These are phyloP conservation scores for Cyrtonyx montezumae DNA, from an alignment of 2,113 vertebrate species.

Conservation along the genomic window DNA sequence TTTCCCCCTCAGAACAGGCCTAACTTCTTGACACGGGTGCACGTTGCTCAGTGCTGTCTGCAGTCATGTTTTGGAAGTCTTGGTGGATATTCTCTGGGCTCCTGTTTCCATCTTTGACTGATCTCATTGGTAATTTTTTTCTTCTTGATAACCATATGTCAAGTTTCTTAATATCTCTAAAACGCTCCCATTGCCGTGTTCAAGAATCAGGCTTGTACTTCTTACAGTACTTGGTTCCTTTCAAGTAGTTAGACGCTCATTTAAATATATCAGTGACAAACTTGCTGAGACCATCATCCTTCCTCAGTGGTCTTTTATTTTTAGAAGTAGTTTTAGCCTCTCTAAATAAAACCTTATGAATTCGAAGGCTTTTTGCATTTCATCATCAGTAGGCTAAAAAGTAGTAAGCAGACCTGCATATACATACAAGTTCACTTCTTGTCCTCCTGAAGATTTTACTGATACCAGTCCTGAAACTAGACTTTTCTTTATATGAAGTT, in stretches of 20 bases:
- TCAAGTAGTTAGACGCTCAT: fast-evolving
- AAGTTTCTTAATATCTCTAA: neutral
- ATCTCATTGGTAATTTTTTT: fast-evolving
- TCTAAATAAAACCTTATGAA: neutral
- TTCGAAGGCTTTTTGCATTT: neutral
- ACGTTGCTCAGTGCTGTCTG: neutral
- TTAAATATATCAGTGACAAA: fast-evolving
- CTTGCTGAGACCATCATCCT: neutral
- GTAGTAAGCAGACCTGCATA: neutral
- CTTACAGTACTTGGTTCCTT: neutral
- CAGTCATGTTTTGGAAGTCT: neutral
- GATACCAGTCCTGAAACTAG: neutral
- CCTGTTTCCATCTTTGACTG: neutral
- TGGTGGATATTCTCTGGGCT: neutral
- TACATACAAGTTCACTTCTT: neutral
- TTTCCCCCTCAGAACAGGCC: fast-evolving
- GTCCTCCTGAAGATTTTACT: neutral
- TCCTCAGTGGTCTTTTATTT: neutral
- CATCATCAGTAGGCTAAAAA: neutral
- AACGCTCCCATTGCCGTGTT: neutral
- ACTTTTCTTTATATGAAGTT: neutral
- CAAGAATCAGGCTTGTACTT: neutral
- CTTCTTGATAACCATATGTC: neutral
- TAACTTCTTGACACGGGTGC: neutral
- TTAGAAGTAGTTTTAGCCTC: neutral